Evolutionary conservation across 2,113 vertebrate genomes (phyloP).

Genomic region (Diadophis punctatus): DNA sequence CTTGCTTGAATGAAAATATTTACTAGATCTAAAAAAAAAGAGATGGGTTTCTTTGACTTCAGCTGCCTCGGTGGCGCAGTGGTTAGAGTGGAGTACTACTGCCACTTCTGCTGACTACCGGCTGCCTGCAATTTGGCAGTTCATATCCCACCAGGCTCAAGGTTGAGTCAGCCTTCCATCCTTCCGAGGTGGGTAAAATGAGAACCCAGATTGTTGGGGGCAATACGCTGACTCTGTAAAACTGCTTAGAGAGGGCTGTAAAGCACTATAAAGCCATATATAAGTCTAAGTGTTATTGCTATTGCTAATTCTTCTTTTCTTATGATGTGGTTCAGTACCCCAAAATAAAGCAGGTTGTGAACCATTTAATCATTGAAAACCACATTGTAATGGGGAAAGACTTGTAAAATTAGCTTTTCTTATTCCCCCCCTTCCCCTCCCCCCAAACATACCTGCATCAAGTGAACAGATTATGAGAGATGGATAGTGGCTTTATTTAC

Average conservation of each 20-base stretch:
- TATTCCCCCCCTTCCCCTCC: neutral
- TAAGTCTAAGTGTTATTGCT: no score
- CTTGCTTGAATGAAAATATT: slow-evolving; percentile 1
- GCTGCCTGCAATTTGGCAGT: no score
- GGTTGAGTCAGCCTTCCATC: no score
- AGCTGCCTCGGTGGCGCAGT: neutral
- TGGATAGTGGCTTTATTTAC: neutral
- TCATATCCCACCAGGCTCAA: no score
- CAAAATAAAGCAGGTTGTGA: neutral
- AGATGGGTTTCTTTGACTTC: neutral
- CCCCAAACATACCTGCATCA: neutral
- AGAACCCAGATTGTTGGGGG: no score
- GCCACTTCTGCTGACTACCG: no score
- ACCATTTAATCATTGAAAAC: neutral
- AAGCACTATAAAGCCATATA: no score
- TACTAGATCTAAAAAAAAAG: neutral
- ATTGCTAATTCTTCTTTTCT: neutral
- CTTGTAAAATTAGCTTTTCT: neutral
- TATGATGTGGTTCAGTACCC: neutral
- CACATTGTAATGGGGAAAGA: neutral
- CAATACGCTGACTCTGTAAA: no score
- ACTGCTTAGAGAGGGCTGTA: no score
- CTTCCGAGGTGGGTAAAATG: no score
- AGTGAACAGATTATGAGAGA: neutral
- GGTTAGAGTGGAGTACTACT: no score